phyloP scores from a whole-genome alignment of 2,797 vertebrate species.

The Hydrophis major region DNA sequence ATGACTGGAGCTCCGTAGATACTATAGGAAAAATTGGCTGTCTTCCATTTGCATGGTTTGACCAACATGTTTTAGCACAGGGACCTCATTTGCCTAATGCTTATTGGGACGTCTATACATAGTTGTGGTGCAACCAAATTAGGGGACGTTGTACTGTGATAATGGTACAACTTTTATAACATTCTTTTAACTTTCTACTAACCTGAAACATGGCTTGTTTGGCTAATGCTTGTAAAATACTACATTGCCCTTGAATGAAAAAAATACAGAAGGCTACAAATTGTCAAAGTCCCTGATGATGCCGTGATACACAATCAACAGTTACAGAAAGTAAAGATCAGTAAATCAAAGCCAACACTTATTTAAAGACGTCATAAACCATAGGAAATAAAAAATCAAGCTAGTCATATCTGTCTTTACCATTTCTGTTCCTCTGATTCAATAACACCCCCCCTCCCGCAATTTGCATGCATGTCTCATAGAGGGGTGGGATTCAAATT shows the following conservation, averaged over 20 bases:
- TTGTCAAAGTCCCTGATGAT: conserved; percentile 1
- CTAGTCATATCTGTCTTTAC: background rate
- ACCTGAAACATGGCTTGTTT: background rate
- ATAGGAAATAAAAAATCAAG: background rate
- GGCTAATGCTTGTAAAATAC: conserved; percentile 16
- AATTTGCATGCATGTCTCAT: background rate
- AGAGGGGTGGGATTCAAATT: background rate
- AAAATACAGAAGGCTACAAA: background rate
- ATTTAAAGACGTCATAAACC: background rate
- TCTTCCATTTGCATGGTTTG: background rate
- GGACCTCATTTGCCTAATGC: background rate
- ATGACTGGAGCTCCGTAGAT: background rate
- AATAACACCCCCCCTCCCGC: background rate
- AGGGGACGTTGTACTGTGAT: background rate
- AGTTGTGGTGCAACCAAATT: background rate
- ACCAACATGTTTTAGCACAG: background rate
- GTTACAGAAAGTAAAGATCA: background rate
- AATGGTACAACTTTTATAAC: background rate
- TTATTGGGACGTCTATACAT: background rate
- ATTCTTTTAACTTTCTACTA: conserved; percentile 22
- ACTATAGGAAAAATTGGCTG: background rate
- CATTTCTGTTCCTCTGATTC: background rate
- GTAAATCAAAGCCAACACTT: background rate
- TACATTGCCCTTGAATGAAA: background rate
- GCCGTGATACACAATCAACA: background rate